Conservation (phyloP, 2,888 invertebrate species). For the Abrostola tripartita region DNA sequence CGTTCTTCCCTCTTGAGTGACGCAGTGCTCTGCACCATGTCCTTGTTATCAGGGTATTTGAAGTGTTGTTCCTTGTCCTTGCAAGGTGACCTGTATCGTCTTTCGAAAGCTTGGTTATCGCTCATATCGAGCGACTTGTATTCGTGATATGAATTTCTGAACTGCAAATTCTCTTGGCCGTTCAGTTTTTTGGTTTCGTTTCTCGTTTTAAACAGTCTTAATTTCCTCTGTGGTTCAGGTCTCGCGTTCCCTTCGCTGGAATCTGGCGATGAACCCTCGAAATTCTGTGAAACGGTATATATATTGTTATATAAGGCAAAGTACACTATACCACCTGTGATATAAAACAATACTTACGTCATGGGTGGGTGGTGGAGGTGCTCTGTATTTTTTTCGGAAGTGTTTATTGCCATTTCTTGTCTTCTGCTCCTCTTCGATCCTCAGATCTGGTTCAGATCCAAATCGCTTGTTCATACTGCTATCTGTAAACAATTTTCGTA, state of each 20-base stretch:
- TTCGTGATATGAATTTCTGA: conserved; percentile 74
- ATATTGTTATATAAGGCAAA: not conserved
- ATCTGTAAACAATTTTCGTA: conserved; percentile 63
- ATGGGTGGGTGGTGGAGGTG: conserved; percentile 89
- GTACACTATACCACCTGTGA: not conserved
- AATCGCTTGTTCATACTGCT: conserved; percentile 87
- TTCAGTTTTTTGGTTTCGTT: conserved; percentile 90
- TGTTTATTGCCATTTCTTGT: conserved; percentile 80
- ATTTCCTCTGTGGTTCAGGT: conserved; percentile 86
- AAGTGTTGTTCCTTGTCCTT: conserved; percentile 83
- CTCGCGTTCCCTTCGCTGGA: conserved; percentile 87
- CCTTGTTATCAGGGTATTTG: conserved; percentile 79
- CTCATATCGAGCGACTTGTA: conserved; percentile 78
- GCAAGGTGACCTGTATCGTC: conserved; percentile 81
- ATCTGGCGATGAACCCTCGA: conserved; percentile 89
- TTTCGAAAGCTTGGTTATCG: conserved; percentile 77
- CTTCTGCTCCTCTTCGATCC: conserved; percentile 81
- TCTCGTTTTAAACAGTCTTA: conserved; percentile 92
- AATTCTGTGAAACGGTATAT: conserved; percentile 66
- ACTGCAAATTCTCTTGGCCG: conserved; percentile 75
- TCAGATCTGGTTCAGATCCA: conserved; percentile 93
- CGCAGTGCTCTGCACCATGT: conserved; percentile 80
- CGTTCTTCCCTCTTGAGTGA: conserved; percentile 84
- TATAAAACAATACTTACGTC: conserved; percentile 71
- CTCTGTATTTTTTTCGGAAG: conserved; percentile 93